These are phyloP conservation scores for Drosophila antonietae DNA, from an alignment of 2,888 invertebrate genomes.

Conservation along the genomic window DNA sequence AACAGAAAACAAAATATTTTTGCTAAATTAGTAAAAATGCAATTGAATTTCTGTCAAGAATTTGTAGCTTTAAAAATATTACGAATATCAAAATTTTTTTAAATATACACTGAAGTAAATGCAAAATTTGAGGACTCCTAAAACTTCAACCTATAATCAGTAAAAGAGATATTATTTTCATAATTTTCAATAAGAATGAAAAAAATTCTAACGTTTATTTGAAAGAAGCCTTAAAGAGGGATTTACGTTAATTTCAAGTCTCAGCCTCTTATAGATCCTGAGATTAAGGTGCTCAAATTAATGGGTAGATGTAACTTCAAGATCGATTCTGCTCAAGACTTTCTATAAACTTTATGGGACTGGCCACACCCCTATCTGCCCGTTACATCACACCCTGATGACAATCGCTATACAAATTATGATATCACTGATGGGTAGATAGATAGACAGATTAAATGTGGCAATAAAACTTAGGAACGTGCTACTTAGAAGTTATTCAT, in stretches of 20 bases:
- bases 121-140: no score
- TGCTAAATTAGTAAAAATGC: neutral
- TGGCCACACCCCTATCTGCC: neutral
- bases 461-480: neutral
- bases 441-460: neutral
- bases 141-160: no score
- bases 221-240: neutral
- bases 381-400: neutral
- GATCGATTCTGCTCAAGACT: neutral
- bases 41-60: neutral
- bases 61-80: neutral
- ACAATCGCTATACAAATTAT: neutral
- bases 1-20: neutral
- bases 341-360: neutral
- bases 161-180: no score
- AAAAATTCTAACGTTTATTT: neutral
- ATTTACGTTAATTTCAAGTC: neutral
- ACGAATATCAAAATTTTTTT: neutral
- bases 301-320: neutral
- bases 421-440: neutral
- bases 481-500: neutral
- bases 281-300: neutral
- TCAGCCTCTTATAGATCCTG: no score
- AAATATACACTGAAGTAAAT: no score
- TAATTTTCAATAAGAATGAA: no score